Evolutionary conservation across 2,113 vertebrate genomes (phyloP), one percentile per base, ranked within the genome.

Genomic region (Pao palembangensis): DNA sequence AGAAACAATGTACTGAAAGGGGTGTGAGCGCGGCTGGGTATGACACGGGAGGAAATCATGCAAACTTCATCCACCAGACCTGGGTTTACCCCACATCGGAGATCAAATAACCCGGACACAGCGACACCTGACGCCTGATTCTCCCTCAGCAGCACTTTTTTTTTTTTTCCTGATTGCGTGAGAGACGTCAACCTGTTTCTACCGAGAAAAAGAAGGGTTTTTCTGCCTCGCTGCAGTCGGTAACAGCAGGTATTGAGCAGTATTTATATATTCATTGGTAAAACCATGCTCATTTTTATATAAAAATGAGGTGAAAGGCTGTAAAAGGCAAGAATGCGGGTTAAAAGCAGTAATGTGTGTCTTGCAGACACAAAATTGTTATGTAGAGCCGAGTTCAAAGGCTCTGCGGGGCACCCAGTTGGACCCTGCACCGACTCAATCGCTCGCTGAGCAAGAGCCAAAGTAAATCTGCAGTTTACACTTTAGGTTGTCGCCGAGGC

Each of bases 401-500:
- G 60, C 71, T 77, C 25, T 1, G 64, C 53, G 83, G 78, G 80
- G 77, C 53, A 38, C 8, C 34, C 11, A 38, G 34, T 12, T 38
- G 34, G 34, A 38, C 34, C 8, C 34, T 11, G 10, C 34, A 12
- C 34, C 72, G 51, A 78, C 71, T 82, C 53, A 76, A 70, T 58
- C 70, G 75, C 25, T 28, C 34, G 73, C 75, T 75, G 79, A 59
- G 67, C 71, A 66, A 67, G 76, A 83, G 85, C 79, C 84, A 86
- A 80, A 79, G 68, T 65, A 51, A 41, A 58, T 69, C 69, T 71
- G 70, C 31, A 28, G 82, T 80, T 75, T 56, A 75, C 60, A 76
- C 67, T 58, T 79, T 25, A 18, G 49, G 66, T 71, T 62, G 68
- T 78, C 75, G 70, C 69, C 17, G 71, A 73, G 61, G 61, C 78